These are phyloP conservation scores for Brachionus plicatilis DNA, from an alignment of 1,140 invertebrate genomes.

Conservation along the genomic window DNA sequence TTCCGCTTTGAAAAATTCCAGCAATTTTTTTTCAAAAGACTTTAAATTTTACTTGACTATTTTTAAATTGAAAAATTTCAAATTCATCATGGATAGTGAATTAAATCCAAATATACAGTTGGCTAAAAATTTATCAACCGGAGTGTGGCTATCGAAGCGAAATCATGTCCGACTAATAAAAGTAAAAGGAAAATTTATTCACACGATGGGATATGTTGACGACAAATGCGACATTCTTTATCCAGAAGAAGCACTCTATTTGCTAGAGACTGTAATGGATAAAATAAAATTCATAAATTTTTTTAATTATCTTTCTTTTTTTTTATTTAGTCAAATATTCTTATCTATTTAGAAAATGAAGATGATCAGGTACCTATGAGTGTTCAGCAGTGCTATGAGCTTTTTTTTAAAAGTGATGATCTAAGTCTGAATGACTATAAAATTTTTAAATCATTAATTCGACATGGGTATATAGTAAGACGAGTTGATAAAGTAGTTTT, in stretches of 20 bases:
- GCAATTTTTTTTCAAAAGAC: not conserved
- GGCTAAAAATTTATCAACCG: slow-evolving; percentile 20
- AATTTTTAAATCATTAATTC: not conserved
- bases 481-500: not conserved
- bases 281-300: not conserved
- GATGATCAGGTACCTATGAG: not conserved
- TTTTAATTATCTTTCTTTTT: not conserved
- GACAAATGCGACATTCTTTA: not conserved
- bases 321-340: not conserved
- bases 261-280: not conserved
- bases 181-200: slow-evolving; percentile 25
- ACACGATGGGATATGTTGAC: not conserved
- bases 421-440: slow-evolving; percentile 23
- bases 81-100: not conserved
- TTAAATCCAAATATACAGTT: not conserved
- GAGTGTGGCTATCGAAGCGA: not conserved
- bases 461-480: slow-evolving; percentile 23
- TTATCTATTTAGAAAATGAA: not conserved
- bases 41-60: not conserved
- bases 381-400: slow-evolving; percentile 22
- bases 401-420: not conserved
- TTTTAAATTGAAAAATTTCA: not conserved
- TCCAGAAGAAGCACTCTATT: slow-evolving; percentile 27
- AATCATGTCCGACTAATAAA: not conserved
- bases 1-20: not conserved